Conservation (phyloP, 2,797 vertebrate genomes). For the Rhincodon typus region DNA sequence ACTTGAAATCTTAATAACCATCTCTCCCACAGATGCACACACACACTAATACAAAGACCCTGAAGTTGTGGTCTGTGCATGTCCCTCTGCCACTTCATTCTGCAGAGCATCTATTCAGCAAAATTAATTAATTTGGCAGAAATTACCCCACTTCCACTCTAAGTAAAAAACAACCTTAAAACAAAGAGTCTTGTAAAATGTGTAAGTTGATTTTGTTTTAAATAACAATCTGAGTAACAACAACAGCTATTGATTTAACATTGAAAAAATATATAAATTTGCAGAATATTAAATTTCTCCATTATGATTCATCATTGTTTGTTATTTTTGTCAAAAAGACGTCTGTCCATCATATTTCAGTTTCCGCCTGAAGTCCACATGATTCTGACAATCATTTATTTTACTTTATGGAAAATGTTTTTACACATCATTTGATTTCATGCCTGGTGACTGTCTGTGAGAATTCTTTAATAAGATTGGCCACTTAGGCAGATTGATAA, state of each 20-base stretch:
- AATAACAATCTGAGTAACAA: neutral
- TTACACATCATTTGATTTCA: neutral
- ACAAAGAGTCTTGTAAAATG: neutral
- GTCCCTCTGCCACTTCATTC: neutral
- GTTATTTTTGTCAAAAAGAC: neutral
- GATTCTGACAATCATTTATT: neutral
- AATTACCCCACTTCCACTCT: neutral
- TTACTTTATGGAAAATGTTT: neutral
- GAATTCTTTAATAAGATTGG: neutral
- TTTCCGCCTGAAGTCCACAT: neutral
- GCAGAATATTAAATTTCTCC: neutral
- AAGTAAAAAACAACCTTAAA: neutral
- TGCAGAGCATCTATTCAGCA: neutral
- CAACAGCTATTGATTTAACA: neutral
- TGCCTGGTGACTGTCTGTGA: neutral
- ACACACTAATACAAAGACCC: neutral
- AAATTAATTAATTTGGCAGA: neutral
- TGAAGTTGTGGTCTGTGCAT: neutral
- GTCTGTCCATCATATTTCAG: neutral
- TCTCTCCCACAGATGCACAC: no score
- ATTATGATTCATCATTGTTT: neutral
- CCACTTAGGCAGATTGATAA: neutral
- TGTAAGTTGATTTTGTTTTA: neutral
- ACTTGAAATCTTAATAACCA: no score
- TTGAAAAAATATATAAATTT: neutral